Evolutionary conservation across 2,113 vertebrate genomes (phyloP), one percentile per base, ranked within the genome.

Genomic region (Catharus minimus): DNA sequence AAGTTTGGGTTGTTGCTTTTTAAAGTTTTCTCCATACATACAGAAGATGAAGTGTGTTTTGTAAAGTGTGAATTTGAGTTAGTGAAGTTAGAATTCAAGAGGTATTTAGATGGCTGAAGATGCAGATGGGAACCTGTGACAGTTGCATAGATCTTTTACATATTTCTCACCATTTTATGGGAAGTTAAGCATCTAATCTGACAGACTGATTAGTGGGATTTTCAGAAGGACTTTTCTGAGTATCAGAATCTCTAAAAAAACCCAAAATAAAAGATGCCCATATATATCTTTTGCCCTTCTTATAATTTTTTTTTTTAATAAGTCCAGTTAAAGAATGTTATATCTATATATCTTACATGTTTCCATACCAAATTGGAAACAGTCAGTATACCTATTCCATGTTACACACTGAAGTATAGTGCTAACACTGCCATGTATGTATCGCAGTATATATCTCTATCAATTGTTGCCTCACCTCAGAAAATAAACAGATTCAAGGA

Each of bases 401-500:
- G 18, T 57, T 69, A 28, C 6, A 33, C 23, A 21, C 4, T 10
- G 49, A 89, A 44, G 7, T 60, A 8, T 0, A 50, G 43, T 32
- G 24, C 55, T 81, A 74, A 46, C 27, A 13, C 14, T 50, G 58
- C 23, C 17, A 1, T 28, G 28, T 43, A 32, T 22, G 36, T 58
- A 74, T 24, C 36, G 8, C 71, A 41, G 38, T 28, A 10, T 52
- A 4, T 65, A 71, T 86, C 43, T 86, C 33, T 75, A 78, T 90
- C 72, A 68, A 3, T 57, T 88, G 81, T 78, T 86, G 65, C 26
- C 61, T 78, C 61, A 86, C 89, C 81, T 94, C 73, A 89, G 77
- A 93, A 88, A 77, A 84, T 83, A 86, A 83, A 68, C 28, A 64
- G 43, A 81, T 86, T 79, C 33, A 76, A 82, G 55, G 71, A 62